phyloP scores from a whole-genome alignment of 2,113 vertebrate species.

The Labeo rohita region DNA sequence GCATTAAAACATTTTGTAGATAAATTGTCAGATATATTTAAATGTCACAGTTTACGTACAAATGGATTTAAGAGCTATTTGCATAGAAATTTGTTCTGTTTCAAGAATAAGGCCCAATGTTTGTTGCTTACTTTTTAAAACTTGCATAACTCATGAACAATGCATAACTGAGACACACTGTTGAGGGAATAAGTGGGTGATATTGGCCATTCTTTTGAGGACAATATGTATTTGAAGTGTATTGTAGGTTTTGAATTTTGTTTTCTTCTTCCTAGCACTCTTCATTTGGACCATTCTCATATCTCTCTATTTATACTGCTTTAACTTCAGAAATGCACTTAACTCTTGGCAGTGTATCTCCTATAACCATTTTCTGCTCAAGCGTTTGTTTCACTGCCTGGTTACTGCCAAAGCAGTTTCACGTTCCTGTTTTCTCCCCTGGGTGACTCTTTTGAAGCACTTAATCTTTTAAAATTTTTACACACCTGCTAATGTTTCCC shows the following conservation, averaged over 20 bases:
- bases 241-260: constrained; percentile 18
- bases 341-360: constrained; percentile 38
- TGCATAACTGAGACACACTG: neutral
- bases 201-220: constrained; percentile 19
- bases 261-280: constrained; percentile 22
- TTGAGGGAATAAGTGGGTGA: constrained; percentile 35
- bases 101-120: neutral
- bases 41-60: neutral
- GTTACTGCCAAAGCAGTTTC: constrained; percentile 41
- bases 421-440: constrained; percentile 34
- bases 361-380: constrained; percentile 39
- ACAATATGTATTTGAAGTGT: constrained; percentile 17
- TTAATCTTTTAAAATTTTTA: constrained; percentile 50
- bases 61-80: neutral
- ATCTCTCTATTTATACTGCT: constrained; percentile 45
- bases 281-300: constrained; percentile 40
- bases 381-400: constrained; percentile 19
- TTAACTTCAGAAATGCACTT: constrained; percentile 46
- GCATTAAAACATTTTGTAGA: neutral
- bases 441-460: constrained; percentile 55
- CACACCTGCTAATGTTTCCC: constrained; percentile 53
- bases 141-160: neutral
- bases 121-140: neutral
- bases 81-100: neutral
- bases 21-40: neutral